phyloP scores from a whole-genome alignment of 2,113 vertebrate genomes.

The Recurvirostra avosetta region DNA sequence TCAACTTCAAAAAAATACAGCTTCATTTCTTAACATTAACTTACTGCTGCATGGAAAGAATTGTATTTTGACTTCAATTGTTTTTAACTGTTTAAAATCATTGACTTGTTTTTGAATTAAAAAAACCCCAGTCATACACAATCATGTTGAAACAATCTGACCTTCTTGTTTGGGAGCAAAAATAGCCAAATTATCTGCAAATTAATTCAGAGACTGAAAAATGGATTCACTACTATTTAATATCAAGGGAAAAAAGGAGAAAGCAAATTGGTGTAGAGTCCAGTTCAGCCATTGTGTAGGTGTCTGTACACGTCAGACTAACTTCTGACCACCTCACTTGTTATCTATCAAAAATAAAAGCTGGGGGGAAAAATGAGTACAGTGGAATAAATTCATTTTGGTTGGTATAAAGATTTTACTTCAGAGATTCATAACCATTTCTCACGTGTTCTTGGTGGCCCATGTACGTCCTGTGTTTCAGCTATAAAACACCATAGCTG shows the following conservation, averaged over 20 bases:
- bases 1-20: background rate
- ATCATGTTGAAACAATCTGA: background rate
- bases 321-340: background rate
- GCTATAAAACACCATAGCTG: background rate
- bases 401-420: background rate
- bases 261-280: background rate
- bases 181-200: background rate
- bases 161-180: background rate
- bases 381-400: background rate
- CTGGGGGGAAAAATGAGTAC: fast-evolving
- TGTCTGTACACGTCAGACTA: background rate
- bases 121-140: background rate
- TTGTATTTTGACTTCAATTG: background rate
- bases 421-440: background rate
- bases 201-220: background rate
- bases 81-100: background rate
- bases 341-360: background rate
- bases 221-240: background rate
- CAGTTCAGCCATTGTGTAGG: background rate
- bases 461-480: background rate
- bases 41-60: background rate
- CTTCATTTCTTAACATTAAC: background rate
- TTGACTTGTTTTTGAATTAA: background rate
- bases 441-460: background rate
- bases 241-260: background rate